Conservation (phyloP, 2,113 vertebrate species). For the Beaufortia kweichowensis region DNA sequence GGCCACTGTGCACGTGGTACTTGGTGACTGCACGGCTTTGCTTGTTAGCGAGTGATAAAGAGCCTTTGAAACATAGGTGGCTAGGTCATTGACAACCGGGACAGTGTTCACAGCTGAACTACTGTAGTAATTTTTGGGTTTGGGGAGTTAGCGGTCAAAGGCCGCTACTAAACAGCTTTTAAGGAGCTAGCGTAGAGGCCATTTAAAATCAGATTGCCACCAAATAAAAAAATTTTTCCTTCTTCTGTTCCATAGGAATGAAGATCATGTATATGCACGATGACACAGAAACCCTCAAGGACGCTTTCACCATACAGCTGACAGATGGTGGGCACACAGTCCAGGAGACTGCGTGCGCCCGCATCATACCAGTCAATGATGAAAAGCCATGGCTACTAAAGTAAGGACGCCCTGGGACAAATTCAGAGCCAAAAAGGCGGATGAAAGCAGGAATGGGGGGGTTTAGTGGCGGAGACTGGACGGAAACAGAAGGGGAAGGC, state of each 20-base stretch:
- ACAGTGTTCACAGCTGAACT: background rate
- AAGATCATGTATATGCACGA: conserved; percentile 84
- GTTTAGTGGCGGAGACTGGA: conserved; percentile 42
- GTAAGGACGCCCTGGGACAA: conserved; percentile 64
- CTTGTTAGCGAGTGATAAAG: conserved; percentile 40
- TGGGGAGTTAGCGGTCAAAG: background rate
- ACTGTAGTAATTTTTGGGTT: background rate
- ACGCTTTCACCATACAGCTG: conserved; percentile 79
- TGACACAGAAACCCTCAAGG: conserved; percentile 85
- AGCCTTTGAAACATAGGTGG: conserved; percentile 37
- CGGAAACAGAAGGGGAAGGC: conserved; percentile 26
- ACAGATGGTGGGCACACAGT: conserved; percentile 87
- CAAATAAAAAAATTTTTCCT: conserved; percentile 17
- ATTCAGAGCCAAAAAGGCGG: conserved; percentile 53
- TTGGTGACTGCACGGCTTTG: conserved; percentile 31
- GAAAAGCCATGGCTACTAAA: conserved; percentile 78
- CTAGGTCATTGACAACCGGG: conserved; percentile 26
- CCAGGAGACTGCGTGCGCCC: conserved; percentile 78
- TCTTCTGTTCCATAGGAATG: conserved; percentile 72
- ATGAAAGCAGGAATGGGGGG: conserved; percentile 7
- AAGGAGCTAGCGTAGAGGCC: background rate
- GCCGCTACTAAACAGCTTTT: too few relatives aligned
- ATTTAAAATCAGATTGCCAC: background rate
- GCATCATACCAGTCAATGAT: conserved; percentile 84
- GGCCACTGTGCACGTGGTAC: conserved; percentile 38